A percentile compares a stretch with the other conserved stretches of the same genome.
These are phyloP conservation scores for Atherinosoma microstoma DNA, from an alignment of 2,797 vertebrate species.

Conservation along the genomic window DNA sequence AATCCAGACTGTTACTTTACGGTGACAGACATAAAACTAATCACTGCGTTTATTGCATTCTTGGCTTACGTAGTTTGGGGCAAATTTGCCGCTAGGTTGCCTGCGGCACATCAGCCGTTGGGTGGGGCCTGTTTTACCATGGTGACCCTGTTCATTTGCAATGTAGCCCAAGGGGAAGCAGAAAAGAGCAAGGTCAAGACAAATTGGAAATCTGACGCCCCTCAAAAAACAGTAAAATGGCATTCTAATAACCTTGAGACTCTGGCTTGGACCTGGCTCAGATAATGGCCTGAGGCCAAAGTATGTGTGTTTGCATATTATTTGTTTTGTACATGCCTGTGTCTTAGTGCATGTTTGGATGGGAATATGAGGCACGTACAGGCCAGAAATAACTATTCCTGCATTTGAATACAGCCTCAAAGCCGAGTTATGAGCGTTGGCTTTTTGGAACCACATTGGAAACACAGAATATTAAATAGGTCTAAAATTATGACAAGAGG, in stretches of 20 bases:
- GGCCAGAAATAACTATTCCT: conserved; percentile 12
- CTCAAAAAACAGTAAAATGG: conserved; percentile 66
- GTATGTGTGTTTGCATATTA: conserved; percentile 37
- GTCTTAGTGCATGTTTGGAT: neutral
- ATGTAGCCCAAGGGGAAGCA: conserved; percentile 48
- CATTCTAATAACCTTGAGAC: conserved; percentile 76
- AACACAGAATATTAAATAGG: conserved; percentile 7
- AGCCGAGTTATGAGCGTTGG: conserved; percentile 6
- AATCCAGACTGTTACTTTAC: conserved; percentile 41
- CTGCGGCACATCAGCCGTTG: conserved; percentile 41
- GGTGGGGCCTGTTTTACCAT: conserved; percentile 60
- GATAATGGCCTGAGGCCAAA: conserved; percentile 46
- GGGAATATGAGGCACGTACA: conserved; percentile 4
- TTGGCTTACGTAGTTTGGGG: conserved; percentile 43
- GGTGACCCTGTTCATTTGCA: conserved; percentile 59
- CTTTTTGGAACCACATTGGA: conserved; percentile 5
- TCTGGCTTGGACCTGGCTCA: conserved; percentile 60
- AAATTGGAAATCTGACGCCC: conserved; percentile 73
- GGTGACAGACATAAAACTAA: conserved; percentile 61
- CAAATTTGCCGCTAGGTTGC: conserved; percentile 44
- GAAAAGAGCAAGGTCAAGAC: conserved; percentile 60
- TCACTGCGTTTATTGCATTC: conserved; percentile 64
- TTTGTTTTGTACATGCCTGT: conserved; percentile 19
- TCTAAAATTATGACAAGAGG: neutral
- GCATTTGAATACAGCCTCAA: conserved; percentile 10